Base-by-base conservation (phyloP, 2,113 vertebrate species). In the Alethe castanea region DNA sequence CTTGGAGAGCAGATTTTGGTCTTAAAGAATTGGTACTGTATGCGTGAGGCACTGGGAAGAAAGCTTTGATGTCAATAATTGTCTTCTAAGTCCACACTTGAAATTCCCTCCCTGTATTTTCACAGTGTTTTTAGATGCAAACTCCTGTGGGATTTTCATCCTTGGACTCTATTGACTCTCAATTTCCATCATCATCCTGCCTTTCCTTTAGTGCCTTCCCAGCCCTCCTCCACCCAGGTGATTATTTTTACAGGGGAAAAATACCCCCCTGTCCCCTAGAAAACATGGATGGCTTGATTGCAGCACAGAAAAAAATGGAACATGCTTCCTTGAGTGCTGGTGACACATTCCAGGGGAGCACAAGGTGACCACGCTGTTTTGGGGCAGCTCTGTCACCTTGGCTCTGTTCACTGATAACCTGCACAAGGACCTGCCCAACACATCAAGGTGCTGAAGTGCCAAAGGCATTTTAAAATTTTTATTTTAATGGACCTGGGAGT, bases 401-500 rank as follows among this genome's bases (percentile, higher is more conserved):
- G 12, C 40, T 66, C 5, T 31, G 28, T 3, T 93, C 79, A 31
- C 52, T 61, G 61, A 54, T 9, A 72, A 47, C 50, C 40, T 74
- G 42, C 64, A 69, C 45, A 59, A 60, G 86, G 80, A 78, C 76
- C 64, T 86, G 20, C 44, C 44, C 22, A n/a, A 57, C 65, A 82
- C 66, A 59, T 50, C 87, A 54, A 91, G 87, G 89, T 93, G 73
- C 38, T 94, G 56, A 62, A 92, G 67, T 47, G 78, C 87, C 81
- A 80, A 50, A 94, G 67, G 88, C 92, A 15, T 44, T 90, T 93
- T 71, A 4, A 82, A 86, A 24, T 73, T 66, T 91, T 90, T 80
- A 74, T 83, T 95, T 92, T 95, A 92, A 96, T 90, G 60, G 79
- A 25, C 22, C 22, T 31, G 59, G 31, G 82, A 86, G 40, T 78